Percentiles rank a stretch among this genome's conserved stretches.
These are phyloP conservation scores for Rhinoderma darwinii DNA, from an alignment of 2,113 vertebrate genomes.

Conservation along the genomic window DNA sequence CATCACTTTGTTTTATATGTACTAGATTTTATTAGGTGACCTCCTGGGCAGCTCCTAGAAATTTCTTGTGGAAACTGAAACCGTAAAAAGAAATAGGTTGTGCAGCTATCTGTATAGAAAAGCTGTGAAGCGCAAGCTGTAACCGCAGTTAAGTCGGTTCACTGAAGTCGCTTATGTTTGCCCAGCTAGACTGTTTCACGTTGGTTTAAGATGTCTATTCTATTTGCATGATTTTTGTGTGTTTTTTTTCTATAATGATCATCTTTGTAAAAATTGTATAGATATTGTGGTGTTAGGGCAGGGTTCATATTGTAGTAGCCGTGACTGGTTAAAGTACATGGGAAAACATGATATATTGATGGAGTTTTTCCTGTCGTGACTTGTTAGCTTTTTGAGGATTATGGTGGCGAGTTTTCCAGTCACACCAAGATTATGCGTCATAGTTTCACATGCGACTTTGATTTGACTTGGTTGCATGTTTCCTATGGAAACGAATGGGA, in stretches of 20 bases:
- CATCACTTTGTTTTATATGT: constrained; percentile 9
- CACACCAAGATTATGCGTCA: too few relatives aligned
- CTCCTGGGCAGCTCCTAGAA: constrained; percentile 14
- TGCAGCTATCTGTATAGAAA: neutral
- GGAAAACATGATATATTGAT: too few relatives aligned
- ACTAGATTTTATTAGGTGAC: neutral
- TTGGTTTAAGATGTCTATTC: neutral
- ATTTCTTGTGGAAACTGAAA: neutral
- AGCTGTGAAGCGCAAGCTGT: constrained; percentile 12
- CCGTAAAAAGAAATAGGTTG: constrained; percentile 20
- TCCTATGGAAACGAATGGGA: too few relatives aligned
- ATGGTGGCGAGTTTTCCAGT: too few relatives aligned
- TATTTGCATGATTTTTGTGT: neutral
- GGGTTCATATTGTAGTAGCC: neutral
- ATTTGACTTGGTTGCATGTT: too few relatives aligned
- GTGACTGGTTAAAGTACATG: too few relatives aligned
- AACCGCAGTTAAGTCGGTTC: neutral
- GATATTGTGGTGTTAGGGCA: neutral
- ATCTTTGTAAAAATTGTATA: neutral
- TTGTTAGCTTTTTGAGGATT: too few relatives aligned
- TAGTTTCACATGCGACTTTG: too few relatives aligned
- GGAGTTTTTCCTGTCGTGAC: too few relatives aligned
- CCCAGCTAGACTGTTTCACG: neutral
- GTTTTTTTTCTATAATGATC: neutral
- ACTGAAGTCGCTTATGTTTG: neutral